Conservation (phyloP, 1,140 invertebrate species). For the Lordiphosa stackelbergi region DNA sequence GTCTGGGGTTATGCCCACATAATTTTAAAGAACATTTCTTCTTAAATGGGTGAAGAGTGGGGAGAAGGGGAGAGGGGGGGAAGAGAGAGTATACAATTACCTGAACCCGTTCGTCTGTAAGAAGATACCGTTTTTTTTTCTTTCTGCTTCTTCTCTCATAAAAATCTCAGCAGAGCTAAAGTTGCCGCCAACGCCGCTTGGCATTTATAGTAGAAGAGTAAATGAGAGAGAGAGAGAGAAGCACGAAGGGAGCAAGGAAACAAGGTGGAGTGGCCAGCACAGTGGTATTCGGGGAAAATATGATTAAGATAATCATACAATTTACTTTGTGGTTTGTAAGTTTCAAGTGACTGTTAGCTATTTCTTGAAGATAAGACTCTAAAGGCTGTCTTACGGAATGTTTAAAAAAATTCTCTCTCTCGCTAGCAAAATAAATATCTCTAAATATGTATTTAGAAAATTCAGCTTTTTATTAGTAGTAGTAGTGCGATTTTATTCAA, state of each 20-base stretch:
- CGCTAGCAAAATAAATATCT: no score
- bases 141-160: slow-evolving; percentile 12
- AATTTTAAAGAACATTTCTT: slow-evolving; percentile 31
- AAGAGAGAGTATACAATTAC: slow-evolving; percentile 55
- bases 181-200: slow-evolving; percentile 30
- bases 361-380: no score
- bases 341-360: no score
- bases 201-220: slow-evolving; percentile 11
- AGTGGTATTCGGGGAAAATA: no score
- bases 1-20: slow-evolving; percentile 36
- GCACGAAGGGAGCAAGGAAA: not conserved
- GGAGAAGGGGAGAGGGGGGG: not conserved
- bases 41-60: not conserved
- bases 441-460: no score
- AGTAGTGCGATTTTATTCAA: no score
- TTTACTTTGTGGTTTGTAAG: no score
- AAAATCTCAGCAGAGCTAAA: slow-evolving; percentile 6
- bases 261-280: no score
- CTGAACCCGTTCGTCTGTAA: slow-evolving; percentile 63
- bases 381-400: no score
- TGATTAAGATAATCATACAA: no score
- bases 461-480: no score
- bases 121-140: slow-evolving; percentile 64
- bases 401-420: no score
- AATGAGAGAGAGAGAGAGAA: slow-evolving; percentile 17